Evolutionary conservation across 2,797 vertebrate species (phyloP), one percentile per base, ranked within the genome.

Genomic region (Sciurus vulgaris): DNA sequence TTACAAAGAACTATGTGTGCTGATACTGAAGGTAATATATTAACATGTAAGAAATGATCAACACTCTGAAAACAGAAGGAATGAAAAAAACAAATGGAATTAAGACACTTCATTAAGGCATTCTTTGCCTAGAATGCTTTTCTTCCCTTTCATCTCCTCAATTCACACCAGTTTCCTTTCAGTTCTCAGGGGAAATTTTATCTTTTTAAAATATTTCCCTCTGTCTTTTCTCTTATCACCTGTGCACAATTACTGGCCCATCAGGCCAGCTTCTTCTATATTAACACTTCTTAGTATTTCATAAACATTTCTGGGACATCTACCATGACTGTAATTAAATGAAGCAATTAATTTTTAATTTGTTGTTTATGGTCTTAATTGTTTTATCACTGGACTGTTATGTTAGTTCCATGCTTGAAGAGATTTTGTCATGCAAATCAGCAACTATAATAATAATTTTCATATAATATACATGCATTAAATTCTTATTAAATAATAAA

Each of bases 291-390:
- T 63, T 10, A 59, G 28, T 4, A 33, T 65, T 69, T 82, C 38
- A 77, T 18, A 91, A 77, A 82, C 85, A n/a, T 91, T 82, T 15
- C 1, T 73, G 2, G 1, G 24, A 92, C 8, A 30, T 70, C 49
- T 74, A 8, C n/a, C 18, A 35, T 82, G 13, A 67, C 0, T 88
- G 0, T 72, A 88, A 91, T 92, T 79, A 77, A 84, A 89, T 87
- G 69, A 96, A 89, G 41, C 7, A 84, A 83, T 87, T 44, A 24
- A 74, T n/a, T 93, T 96, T 91, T 73, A 38, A 59, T 88, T 18
- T 86, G 18, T 69, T 93, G n/a, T 93, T 93, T 83, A 41, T 79
- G 35, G 9, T 76, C 17, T 79, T 87, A 94, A 84, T 69, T 86
- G 7, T 59, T 84, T 95, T 86, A 79, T 76, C 2, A 0, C 30